phyloP scores from a whole-genome alignment of 2,797 vertebrate genomes.

The Aldrovandia affinis region DNA sequence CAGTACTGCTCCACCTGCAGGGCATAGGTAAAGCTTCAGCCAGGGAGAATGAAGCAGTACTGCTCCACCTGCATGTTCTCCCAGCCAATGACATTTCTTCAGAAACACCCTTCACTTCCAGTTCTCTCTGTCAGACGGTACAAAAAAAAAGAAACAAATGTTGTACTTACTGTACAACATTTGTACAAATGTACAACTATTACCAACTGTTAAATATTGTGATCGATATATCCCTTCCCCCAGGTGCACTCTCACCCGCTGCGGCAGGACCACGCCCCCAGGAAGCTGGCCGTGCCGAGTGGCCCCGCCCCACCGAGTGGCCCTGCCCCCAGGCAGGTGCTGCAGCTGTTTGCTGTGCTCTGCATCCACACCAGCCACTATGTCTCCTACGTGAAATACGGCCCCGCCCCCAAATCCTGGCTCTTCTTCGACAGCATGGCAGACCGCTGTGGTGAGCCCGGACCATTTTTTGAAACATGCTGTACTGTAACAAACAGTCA shows the following conservation, averaged over 20 bases:
- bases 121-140: too few relatives aligned
- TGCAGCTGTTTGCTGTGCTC: conserved; percentile 80
- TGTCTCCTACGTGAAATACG: conserved; percentile 80
- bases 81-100: too few relatives aligned
- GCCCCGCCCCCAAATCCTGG: conserved; percentile 72
- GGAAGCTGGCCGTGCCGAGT: conserved; percentile 50
- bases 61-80: conserved; percentile 66
- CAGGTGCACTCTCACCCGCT: conserved; percentile 72
- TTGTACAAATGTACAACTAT: too few relatives aligned
- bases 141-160: too few relatives aligned
- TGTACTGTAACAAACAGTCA: too few relatives aligned
- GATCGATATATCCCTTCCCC: too few relatives aligned
- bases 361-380: conserved; percentile 85
- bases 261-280: conserved; percentile 62
- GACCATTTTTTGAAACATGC: too few relatives aligned
- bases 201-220: too few relatives aligned
- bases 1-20: conserved; percentile 59
- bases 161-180: too few relatives aligned
- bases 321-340: conserved; percentile 52
- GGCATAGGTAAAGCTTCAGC: conserved; percentile 63
- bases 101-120: too few relatives aligned
- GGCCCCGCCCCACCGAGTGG: conserved; percentile 23
- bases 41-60: conserved; percentile 48
- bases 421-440: conserved; percentile 86
- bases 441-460: conserved; percentile 70